phyloP scores from a whole-genome alignment of 2,888 invertebrate genomes.

The Oscheius myriophilus region DNA sequence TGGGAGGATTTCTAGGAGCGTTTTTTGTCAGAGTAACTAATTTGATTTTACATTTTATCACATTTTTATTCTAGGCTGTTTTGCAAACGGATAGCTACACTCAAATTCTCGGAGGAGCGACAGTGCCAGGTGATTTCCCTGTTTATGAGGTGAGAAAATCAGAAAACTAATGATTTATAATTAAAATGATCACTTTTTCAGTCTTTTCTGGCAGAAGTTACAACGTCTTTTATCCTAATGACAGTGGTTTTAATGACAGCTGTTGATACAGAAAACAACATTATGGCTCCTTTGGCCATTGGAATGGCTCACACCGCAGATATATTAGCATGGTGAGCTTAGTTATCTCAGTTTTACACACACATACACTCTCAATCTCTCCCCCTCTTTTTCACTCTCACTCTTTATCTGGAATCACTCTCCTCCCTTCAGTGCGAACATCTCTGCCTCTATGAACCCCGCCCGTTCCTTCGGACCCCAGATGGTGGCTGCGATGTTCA shows the following conservation, averaged over 20 bases:
- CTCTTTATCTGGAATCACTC: neutral
- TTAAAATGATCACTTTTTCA: conserved; percentile 12
- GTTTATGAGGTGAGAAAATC: conserved; percentile 8
- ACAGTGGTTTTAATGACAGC: conserved; percentile 72
- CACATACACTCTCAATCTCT: too few relatives aligned
- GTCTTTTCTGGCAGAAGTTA: conserved; percentile 62
- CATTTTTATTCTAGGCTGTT: conserved; percentile 1
- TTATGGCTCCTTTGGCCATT: conserved; percentile 71
- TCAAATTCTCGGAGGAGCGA: conserved; percentile 23
- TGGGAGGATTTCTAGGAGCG: conserved; percentile 71
- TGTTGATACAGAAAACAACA: conserved; percentile 67
- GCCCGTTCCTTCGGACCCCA: conserved; percentile 72
- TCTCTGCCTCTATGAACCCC: conserved; percentile 72
- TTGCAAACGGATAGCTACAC: conserved; percentile 16
- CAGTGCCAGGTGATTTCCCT: conserved; percentile 4
- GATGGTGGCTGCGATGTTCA: conserved; percentile 52
- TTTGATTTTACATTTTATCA: neutral
- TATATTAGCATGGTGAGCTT: conserved; percentile 69
- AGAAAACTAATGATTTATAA: neutral
- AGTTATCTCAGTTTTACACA: neutral
- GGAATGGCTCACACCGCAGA: conserved; percentile 71
- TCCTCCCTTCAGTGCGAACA: conserved; percentile 58
- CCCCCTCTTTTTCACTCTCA: too few relatives aligned
- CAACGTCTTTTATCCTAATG: conserved; percentile 70
- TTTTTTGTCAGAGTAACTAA: conserved; percentile 59